phyloP scores from a whole-genome alignment of 2,888 invertebrate species.

The Oxytorus armatus region DNA sequence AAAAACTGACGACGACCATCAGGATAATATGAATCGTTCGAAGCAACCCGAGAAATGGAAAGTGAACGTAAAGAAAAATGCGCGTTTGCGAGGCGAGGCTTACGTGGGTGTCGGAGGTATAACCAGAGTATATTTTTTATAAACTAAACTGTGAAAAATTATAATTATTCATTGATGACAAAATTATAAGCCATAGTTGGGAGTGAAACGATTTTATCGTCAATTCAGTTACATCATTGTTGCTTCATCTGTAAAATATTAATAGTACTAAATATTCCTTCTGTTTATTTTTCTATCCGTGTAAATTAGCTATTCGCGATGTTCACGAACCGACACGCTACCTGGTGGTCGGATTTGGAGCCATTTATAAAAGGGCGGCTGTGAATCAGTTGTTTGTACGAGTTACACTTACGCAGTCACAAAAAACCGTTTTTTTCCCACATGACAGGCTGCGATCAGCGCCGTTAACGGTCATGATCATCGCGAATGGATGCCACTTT shows the following conservation, averaged over 20 bases:
- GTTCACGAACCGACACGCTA: too few species aligned
- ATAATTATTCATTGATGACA: background rate
- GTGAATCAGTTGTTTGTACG: too few species aligned
- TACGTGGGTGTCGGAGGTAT: conserved; percentile 77
- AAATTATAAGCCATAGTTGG: background rate
- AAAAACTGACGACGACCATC: conserved; percentile 51
- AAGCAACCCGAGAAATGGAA: conserved; percentile 77
- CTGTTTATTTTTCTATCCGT: background rate
- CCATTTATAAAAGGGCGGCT: too few species aligned
- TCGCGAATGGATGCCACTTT: too few species aligned
- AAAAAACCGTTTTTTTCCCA: too few species aligned
- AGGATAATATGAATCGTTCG: conserved; percentile 62
- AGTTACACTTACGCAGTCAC: too few species aligned
- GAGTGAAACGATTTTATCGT: background rate
- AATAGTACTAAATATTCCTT: background rate
- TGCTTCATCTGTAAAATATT: background rate
- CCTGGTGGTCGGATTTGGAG: too few species aligned
- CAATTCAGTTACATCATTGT: background rate
- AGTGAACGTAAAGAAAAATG: conserved; percentile 77
- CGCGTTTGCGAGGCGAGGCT: conserved; percentile 74
- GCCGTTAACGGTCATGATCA: too few species aligned
- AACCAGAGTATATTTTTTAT: conserved; percentile 4
- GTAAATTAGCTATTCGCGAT: background rate
- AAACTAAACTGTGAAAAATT: background rate
- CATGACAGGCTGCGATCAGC: too few species aligned